Evolutionary conservation across 2,113 vertebrate species (phyloP).

Genomic region (Strigops habroptila): DNA sequence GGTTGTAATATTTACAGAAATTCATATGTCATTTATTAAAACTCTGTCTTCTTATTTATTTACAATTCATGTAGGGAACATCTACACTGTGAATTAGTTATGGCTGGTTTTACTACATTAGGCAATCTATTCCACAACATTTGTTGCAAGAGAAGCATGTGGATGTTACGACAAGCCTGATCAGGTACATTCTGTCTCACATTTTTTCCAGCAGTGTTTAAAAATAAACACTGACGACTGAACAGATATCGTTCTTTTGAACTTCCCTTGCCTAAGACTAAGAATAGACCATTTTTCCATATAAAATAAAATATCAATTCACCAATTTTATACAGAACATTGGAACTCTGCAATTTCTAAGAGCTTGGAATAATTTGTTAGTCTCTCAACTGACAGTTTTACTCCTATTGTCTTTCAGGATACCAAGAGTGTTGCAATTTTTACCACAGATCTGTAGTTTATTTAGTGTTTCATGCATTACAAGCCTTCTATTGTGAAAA

Average conservation of each 20-base stretch:
- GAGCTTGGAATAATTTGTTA: not conserved
- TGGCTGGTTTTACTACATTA: not conserved
- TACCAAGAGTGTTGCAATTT: not conserved
- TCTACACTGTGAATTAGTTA: not conserved
- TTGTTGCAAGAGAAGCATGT: not conserved
- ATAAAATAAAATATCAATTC: not conserved
- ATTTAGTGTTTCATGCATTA: not conserved
- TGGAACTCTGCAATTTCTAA: not conserved
- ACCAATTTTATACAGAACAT: not conserved
- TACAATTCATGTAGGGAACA: not conserved
- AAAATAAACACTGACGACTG: not conserved
- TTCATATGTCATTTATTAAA: not conserved
- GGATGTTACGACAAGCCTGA: not conserved
- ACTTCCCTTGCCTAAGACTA: not conserved
- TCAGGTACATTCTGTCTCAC: not conserved
- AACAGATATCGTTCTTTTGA: not conserved
- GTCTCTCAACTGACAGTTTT: not conserved
- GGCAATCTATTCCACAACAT: not conserved
- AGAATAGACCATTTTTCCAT: accelerated
- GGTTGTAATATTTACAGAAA: not conserved
- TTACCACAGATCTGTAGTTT: not conserved
- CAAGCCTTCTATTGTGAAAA: not conserved
- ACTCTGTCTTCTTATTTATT: not conserved
- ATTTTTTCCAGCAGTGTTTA: not conserved
- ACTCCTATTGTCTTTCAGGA: not conserved